These are phyloP conservation scores for Urophycis tenuis DNA, from an alignment of 2,797 vertebrate species.

Conservation along the genomic window DNA sequence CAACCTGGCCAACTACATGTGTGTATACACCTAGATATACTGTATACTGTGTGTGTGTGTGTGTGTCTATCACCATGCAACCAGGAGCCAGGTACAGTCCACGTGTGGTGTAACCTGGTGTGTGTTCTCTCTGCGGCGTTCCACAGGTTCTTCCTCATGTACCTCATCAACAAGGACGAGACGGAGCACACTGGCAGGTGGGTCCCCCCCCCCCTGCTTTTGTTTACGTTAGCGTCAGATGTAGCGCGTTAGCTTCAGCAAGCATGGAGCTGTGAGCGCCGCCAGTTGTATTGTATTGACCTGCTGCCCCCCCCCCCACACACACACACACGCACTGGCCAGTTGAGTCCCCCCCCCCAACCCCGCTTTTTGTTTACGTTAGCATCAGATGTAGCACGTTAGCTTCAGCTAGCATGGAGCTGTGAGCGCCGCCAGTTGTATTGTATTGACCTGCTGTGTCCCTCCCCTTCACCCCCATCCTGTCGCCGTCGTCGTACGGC, in stretches of 20 bases:
- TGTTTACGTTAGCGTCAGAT: background rate
- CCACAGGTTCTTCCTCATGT: constrained; percentile 91
- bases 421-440: background rate
- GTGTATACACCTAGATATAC: constrained; percentile 54
- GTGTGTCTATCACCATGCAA: background rate
- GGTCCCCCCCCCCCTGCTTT: no score
- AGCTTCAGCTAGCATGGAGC: background rate
- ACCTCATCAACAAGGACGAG: constrained; percentile 93
- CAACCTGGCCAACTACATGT: constrained; percentile 92
- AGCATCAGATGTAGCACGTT: background rate
- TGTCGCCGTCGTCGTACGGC: constrained; percentile 10
- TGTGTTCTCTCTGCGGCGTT: background rate
- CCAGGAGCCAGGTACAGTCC: background rate
- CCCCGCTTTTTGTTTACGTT: background rate
- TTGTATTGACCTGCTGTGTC: background rate
- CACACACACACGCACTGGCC: no score
- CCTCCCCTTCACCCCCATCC: no score
- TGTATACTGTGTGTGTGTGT: constrained; percentile 74
- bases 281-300: background rate
- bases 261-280: background rate
- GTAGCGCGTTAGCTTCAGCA: background rate
- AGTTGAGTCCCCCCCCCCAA: constrained; percentile 74
- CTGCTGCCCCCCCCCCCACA: no score
- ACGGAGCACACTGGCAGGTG: constrained; percentile 94
- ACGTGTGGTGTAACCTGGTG: background rate